phyloP scores from a whole-genome alignment of 2,797 vertebrate species.

The Avahi laniger region DNA sequence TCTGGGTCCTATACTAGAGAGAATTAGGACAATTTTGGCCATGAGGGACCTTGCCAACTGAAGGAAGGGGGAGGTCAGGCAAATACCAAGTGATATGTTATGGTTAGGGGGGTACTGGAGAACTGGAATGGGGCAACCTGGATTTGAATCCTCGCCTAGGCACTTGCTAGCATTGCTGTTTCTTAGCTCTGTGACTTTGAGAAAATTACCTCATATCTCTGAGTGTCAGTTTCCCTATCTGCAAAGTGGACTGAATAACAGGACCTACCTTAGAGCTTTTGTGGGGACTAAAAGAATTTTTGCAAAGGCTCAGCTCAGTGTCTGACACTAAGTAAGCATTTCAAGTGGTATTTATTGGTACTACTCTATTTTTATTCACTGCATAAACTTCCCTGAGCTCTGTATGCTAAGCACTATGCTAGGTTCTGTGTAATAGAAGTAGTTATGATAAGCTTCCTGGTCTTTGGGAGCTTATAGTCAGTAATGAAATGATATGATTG shows the following conservation, averaged over 20 bases:
- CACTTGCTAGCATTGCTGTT: not conserved
- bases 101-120: not conserved
- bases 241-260: not conserved
- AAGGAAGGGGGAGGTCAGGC: not conserved
- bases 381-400: not conserved
- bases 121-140: not conserved
- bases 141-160: conserved; percentile 13
- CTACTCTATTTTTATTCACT: not conserved
- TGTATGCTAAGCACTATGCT: not conserved
- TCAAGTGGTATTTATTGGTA: not conserved
- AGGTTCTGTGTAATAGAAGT: not conserved
- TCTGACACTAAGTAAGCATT: not conserved
- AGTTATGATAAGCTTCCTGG: not conserved
- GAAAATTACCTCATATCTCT: not conserved
- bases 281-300: conserved; percentile 38
- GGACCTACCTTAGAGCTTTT: not conserved
- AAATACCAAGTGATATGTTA: not conserved
- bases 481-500: not conserved
- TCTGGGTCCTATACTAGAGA: not conserved
- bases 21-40: not conserved
- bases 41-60: not conserved
- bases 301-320: not conserved
- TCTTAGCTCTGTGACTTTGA: not conserved
- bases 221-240: not conserved
- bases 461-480: not conserved